Percentiles rank a stretch among this genome's conserved stretches.
Evolutionary conservation across 2,888 invertebrate genomes (phyloP).

Genomic region (Euplagia quadripunctaria): DNA sequence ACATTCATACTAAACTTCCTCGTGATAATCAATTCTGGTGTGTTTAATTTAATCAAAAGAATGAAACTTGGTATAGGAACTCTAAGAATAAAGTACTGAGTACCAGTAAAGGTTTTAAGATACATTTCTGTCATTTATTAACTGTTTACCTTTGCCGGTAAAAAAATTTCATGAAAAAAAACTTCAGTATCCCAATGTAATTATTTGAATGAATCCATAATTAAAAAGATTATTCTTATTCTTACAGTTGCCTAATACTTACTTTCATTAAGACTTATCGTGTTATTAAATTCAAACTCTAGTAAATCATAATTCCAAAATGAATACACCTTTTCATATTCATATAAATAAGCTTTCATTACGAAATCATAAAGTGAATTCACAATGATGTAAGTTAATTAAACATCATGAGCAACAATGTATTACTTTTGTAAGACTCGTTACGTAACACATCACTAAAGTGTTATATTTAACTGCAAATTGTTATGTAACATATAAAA

Average conservation of each 20-base stretch:
- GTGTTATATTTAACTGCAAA: conserved; percentile 15
- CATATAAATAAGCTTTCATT: not conserved
- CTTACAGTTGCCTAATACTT: not conserved
- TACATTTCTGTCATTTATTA: no score
- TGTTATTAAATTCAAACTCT: not conserved
- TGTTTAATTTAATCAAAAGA: no score
- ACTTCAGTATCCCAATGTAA: no score
- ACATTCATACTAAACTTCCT: no score
- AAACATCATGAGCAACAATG: conserved; percentile 8
- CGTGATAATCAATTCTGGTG: no score
- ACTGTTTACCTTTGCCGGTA: no score
- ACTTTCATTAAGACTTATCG: not conserved
- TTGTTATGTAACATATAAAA: conserved; percentile 11
- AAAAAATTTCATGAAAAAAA: no score
- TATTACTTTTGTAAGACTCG: conserved; percentile 5
- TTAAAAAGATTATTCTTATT: not conserved
- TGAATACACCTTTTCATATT: not conserved
- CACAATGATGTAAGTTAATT: conserved; percentile 13
- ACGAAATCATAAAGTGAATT: not conserved
- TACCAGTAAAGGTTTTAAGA: no score
- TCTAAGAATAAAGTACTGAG: no score
- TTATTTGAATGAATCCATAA: not conserved
- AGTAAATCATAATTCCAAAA: not conserved
- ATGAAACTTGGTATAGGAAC: no score
- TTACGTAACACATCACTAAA: conserved; percentile 12